Base-by-base conservation (phyloP, 2,797 vertebrate species). In the Anguilla megastoma region DNA sequence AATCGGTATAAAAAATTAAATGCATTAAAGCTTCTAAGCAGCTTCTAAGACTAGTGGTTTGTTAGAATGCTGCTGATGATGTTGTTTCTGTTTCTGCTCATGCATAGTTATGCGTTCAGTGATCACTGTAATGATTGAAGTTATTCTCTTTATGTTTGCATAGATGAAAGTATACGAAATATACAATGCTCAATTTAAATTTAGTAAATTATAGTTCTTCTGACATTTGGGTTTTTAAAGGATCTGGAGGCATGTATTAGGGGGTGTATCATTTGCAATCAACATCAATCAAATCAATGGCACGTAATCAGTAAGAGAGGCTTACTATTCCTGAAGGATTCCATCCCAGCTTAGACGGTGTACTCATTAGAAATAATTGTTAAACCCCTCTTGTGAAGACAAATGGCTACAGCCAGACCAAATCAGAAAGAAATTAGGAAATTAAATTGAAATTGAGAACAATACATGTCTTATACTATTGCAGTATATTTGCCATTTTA, bases 401-500 rank as follows among this genome's bases (percentile, higher is more conserved):
- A 66, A 69, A 69, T 69, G 63, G 63, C 63, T 24, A 24, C 63
- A 69, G 3, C 63, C 63, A 71, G 8, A 24, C 12, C 33, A n/a
- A 24, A 21, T 69, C 8, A 66, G 27, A 33, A 52, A 36, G 66
- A 71, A 71, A 71, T 30, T 27, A 14, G n/a, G 24, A 50, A 30
- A 21, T 76, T 33, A 27, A 85, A 41, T 12, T 24, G 16, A 58
- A 58, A 60, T 27, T 56, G 4, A 27, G 3, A 30, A 69, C 50
- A 74, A 16, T 3, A 18, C 16, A 58, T 58, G 3, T 18, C 18
- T 16, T 0, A 14, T 58, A 16, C 3, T 16, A 52, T 8, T 58
- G 16, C 88, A 90, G 89, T 56, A 36, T 71, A 87, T 92, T 87
- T 45, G 90, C 30, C 60, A 45, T 85, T 58, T 90, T 91, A 92